Percentiles rank a stretch among this genome's conserved stretches.
These are phyloP conservation scores for Galerucella calmariensis DNA, from an alignment of 2,888 invertebrate genomes.

Conservation along the genomic window DNA sequence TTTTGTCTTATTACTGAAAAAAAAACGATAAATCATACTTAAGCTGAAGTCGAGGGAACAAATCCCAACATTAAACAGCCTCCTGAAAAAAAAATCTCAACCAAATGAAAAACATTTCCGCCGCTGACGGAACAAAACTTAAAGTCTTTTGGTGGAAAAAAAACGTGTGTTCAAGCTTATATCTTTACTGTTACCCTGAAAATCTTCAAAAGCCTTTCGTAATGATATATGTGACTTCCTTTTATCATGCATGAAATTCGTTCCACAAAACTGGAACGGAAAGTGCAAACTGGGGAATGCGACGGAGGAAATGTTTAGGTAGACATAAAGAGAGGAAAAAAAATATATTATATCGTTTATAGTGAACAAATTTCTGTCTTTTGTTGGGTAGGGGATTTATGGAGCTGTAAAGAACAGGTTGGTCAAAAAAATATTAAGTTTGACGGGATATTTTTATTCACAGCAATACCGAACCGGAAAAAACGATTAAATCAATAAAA, in stretches of 20 bases:
- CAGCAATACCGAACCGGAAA: not conserved
- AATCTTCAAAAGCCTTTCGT: constrained; percentile 44
- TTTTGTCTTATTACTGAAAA: too few species aligned
- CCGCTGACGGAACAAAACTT: constrained; percentile 26
- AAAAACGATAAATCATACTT: too few species aligned
- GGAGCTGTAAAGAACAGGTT: constrained; percentile 32
- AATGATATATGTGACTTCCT: constrained; percentile 47
- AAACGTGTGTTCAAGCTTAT: constrained; percentile 37
- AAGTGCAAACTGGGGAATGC: constrained; percentile 37
- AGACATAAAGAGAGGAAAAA: constrained; percentile 30
- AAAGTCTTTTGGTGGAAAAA: constrained; percentile 18
- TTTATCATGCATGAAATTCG: constrained; percentile 45
- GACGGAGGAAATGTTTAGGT: constrained; percentile 41
- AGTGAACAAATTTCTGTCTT: constrained; percentile 39
- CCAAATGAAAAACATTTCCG: constrained; percentile 31
- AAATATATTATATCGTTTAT: constrained; percentile 25
- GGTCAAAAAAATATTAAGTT: constrained; percentile 26
- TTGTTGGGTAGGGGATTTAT: constrained; percentile 33
- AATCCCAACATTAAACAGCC: constrained; percentile 2
- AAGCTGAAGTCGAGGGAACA: not conserved
- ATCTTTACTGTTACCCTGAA: constrained; percentile 39
- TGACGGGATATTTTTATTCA: not conserved
- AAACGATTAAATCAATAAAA: not conserved
- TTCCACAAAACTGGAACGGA: constrained; percentile 39
- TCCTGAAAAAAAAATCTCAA: constrained; percentile 16